Conservation (phyloP, 2,888 invertebrate species). For the Micoletzkya japonica region DNA sequence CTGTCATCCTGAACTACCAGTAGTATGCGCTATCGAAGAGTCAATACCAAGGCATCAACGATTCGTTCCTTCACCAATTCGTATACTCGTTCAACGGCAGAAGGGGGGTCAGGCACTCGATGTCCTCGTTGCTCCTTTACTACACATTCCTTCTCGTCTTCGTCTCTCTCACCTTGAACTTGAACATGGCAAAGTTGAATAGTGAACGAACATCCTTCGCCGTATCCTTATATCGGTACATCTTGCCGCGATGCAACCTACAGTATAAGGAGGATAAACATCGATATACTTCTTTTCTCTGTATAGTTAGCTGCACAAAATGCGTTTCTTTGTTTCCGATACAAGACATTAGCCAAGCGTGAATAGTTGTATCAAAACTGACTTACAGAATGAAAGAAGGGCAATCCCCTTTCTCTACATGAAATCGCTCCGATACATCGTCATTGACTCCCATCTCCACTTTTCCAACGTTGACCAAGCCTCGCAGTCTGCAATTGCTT, state of each 20-base stretch:
- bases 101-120: conserved; percentile 63
- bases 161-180: conserved; percentile 54
- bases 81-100: conserved; percentile 62
- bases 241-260: conserved; percentile 63
- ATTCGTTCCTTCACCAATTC: conserved; percentile 60
- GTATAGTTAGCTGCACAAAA: no score
- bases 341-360: no score
- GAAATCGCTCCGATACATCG: conserved; percentile 62
- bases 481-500: conserved; percentile 51
- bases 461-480: conserved; percentile 63
- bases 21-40: no score
- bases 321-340: no score
- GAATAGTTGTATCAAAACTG: background rate
- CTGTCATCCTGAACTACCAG: conserved; percentile 57
- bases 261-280: conserved; percentile 15
- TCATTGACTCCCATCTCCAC: conserved; percentile 61
- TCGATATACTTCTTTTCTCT: no score
- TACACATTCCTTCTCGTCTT: background rate
- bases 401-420: conserved; percentile 63
- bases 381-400: conserved; percentile 61
- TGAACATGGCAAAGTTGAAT: conserved; percentile 60
- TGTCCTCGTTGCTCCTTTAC: conserved; percentile 27
- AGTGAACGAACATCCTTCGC: conserved; percentile 62
- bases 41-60: conserved; percentile 52
- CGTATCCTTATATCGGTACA: conserved; percentile 63